These are phyloP conservation scores for Zaprionus nigranus DNA, from an alignment of 1,140 invertebrate species.

Conservation along the genomic window DNA sequence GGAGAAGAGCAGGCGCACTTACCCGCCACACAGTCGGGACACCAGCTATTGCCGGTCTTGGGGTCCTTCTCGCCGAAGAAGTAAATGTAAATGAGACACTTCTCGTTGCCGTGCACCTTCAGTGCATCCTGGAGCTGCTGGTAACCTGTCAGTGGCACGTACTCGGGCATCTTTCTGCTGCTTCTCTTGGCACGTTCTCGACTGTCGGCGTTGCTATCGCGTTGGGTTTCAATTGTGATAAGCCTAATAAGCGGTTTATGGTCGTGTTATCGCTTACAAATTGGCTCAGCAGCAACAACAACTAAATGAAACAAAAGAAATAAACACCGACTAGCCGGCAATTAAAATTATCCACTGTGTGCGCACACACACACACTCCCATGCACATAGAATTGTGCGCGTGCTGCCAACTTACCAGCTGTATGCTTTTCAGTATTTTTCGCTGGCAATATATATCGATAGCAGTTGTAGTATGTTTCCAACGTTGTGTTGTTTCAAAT, in stretches of 20 bases:
- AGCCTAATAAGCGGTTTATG: conserved; percentile 25
- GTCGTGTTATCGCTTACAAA: conserved; percentile 13
- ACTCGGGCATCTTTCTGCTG: conserved; percentile 76
- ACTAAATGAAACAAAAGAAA: conserved; percentile 23
- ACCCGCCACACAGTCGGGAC: conserved; percentile 68
- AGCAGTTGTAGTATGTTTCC: background rate
- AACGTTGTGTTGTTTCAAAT: background rate
- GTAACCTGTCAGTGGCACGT: conserved; percentile 46
- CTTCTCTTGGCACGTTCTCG: background rate
- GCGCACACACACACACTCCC: background rate
- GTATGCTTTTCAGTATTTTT: conserved; percentile 14
- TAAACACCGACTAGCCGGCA: conserved; percentile 9
- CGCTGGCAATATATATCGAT: background rate
- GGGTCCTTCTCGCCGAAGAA: conserved; percentile 68
- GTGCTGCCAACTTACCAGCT: conserved; percentile 5
- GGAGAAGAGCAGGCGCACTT: background rate
- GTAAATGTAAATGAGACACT: conserved; percentile 57
- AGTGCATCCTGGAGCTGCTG: conserved; percentile 55
- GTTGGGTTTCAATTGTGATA: conserved; percentile 13
- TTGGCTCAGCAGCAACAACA: conserved; percentile 12
- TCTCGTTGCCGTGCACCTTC: conserved; percentile 15
- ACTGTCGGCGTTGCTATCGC: background rate
- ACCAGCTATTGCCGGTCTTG: conserved; percentile 60
- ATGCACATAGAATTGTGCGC: background rate
- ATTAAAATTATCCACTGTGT: background rate